Base-by-base conservation (phyloP, 92 coral and sea anemone species). In the Umimayanthus chanpuru region DNA sequence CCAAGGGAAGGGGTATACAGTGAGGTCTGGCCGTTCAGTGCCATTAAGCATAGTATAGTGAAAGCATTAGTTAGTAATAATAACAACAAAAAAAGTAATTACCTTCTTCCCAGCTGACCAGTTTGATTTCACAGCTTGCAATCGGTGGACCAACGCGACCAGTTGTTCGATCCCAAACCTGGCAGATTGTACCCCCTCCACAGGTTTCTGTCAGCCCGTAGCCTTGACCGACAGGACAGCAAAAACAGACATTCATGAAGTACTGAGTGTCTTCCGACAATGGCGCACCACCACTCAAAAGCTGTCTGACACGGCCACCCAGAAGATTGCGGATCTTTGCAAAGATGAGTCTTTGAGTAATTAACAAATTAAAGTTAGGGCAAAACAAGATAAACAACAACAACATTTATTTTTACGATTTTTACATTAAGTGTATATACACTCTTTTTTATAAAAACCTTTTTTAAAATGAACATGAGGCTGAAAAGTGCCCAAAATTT, bases 81-180 rank as follows among this genome's bases (percentile, higher is more conserved):
- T 32, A 32, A 32, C 36, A 32, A 32, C 2, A 32, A 32, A 2
- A 2, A 32, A 32, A 32, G 36, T 32, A 32, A 32, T 32, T 73
- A 97, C 99, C 99, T 94, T 94, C 99, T 73, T 97, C 98, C 99
- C 99, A 97, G 93, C 94, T 95, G 58, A 89, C 97, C 74, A 97
- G 98, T 89, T 94, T 97, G 82, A 97, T 64, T 79, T 97, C 98
- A 73, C 94, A 72, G 77, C 97, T 85, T 66, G 91, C 92, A 81
- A 97, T 91, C 39, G 99, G 99, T 16, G 99, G 96, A 21, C 99
- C 99, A 68, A 92, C 98, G 81, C 99, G 98, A 6, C 99, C 99
- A 65, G 97, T 90, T 15, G 99, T 91, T 89, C 91, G 90, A 80
- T 97, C 99, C 97, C 97, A 97, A 0, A 77, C 91, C 93, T 95